Evolutionary conservation across 2,113 vertebrate genomes (phyloP).

Genomic region (Mastomys coucha): DNA sequence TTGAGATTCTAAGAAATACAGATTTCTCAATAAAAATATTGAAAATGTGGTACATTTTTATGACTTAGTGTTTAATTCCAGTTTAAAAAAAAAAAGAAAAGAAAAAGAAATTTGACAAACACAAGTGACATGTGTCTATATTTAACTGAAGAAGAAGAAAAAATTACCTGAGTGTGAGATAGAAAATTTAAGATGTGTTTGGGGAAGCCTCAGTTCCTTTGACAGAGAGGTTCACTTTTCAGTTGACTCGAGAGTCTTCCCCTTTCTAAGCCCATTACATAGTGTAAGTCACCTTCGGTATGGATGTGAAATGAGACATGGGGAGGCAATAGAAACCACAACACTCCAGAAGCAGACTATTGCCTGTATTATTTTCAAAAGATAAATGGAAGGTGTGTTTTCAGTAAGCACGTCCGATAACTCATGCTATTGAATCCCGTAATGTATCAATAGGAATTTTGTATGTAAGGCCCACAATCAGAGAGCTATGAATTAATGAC

Average conservation of each 20-base stretch:
- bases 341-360: neutral
- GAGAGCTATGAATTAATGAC: neutral
- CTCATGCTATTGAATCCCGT: neutral
- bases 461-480: neutral
- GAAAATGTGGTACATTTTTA: neutral
- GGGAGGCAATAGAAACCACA: neutral
- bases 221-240: neutral
- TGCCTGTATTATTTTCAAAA: conserved; percentile 17
- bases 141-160: neutral
- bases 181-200: conserved; percentile 1
- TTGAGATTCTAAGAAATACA: neutral
- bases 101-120: neutral
- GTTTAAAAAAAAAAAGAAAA: neutral
- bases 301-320: neutral
- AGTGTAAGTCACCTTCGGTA: conserved; percentile 9
- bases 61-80: conserved; percentile 17
- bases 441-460: conserved; percentile 21
- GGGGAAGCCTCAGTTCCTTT: neutral
- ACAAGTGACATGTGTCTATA: neutral
- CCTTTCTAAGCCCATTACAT: neutral
- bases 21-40: neutral
- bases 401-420: neutral
- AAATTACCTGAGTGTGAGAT: neutral
- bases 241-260: neutral
- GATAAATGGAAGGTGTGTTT: neutral